Evolutionary conservation across 1,140 invertebrate species (phyloP), one percentile per base, ranked within the genome.

Genomic region (Leucophenga varia): DNA sequence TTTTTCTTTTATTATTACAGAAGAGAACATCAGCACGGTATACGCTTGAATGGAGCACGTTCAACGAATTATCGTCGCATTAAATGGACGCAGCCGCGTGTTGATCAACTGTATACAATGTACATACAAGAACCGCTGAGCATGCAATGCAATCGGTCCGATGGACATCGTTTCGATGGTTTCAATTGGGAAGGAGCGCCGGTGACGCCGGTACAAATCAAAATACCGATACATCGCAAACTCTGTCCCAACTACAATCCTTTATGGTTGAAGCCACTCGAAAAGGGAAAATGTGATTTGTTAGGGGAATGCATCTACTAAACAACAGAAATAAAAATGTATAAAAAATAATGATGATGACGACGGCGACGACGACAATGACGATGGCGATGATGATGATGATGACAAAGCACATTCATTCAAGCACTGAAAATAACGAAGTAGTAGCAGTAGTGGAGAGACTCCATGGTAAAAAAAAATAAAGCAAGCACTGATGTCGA

Each of bases 141-240:
- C 38, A 95, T 97, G 91, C 93, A 97, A 69, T 98, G 95, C 72
- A 97, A 97, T 76, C 84, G 85, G 64, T 95, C 91, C 3, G 86
- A 89, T 59, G 94, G 94, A 10, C 81, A 81, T 40, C 79, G 93
- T 59, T 93, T 95, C 30, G 58, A 56, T 22, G 58, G 54, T 2
- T 55, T 31, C 44, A 55, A 65, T 18, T 75, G 72, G 72, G 72
- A 75, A 60, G 72, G 72, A 6, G 57, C 69, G 20, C 43, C 59
- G 1, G 47, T 73, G 25, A 75, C 72, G 43, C 58, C 64, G 16
- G 73, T 74, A 3, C 52, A 72, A 48, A 72, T 75, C 31, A 58
- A 70, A 53, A 63, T 74, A 2, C 72, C 73, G 48, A 67, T 74
- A 34, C 72, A 71, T 49, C 55, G 72, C n/a, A 67, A 72, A 35